Evolutionary conservation across 2,113 vertebrate species (phyloP), one percentile per base, ranked within the genome.

Genomic region (Sceloporus undulatus): DNA sequence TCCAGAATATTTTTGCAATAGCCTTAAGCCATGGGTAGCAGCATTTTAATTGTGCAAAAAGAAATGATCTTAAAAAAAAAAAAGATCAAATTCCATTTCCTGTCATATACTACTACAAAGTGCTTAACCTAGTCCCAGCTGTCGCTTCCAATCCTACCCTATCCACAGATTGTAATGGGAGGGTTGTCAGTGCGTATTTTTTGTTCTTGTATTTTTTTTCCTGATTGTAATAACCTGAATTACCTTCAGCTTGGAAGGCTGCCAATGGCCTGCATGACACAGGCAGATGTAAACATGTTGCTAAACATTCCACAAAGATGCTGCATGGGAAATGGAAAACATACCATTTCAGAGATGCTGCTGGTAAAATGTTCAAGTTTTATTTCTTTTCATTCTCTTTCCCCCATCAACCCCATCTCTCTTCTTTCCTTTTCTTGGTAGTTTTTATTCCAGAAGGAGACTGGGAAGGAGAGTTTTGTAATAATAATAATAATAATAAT

Each of bases 171-270:
- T 29, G 13, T 34, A 48, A 62, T n/a, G 85, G 1, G 79, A 68
- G 86, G 88, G 29, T 52, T 2, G 0, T 62, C 42, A 88, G 11
- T 0, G 0, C 48, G 48, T 48, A 7, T 52, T 68, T 3, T 90
- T 52, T 2, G 0, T 54, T 38, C 85, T 14, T 0, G 0, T 52
- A 18, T 18, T 62, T 48, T 4, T 71, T 16, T 52, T 23, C 2
- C 59, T 88, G 76, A 14, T 87, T 88, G 42, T 85, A 89, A 84
- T 87, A 93, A 85, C 34, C 40, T 66, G 77, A 77, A 88, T 88
- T 85, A 21, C 16, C 29, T 76, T 29, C 52, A 29, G 5, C 0
- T 0, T 42, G n/a, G 16, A 29, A 8, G 29, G 48, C 56, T 91
- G 54, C 56, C 73, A 90, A 90, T 88, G 29, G 16, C 83, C 62